Base-by-base conservation (phyloP, 2,113 vertebrate species). In the Lutjanus erythropterus region DNA sequence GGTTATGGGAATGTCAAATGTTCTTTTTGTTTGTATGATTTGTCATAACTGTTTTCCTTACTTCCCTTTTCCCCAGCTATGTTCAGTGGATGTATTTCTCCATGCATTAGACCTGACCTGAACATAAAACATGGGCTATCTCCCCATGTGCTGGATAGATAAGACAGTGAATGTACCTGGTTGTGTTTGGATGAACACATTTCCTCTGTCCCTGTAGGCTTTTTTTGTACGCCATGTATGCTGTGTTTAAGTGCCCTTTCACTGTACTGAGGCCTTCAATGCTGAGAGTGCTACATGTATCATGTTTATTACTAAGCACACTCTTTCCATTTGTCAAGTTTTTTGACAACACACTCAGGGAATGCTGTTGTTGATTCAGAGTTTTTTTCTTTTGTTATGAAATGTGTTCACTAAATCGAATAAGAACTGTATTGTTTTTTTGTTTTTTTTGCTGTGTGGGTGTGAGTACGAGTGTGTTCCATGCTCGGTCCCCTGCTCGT, bases 21-120 rank as follows among this genome's bases (percentile, higher is more conserved):
- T 81, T 78, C 60, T 85, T 92, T 89, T 81, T 78, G 68, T 91
- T 86, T 59, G 68, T 90, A 79, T 93, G 85, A 88, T 92, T 93
- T 85, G 46, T 91, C 92, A 89, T 91, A 90, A 94, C 92, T 85
- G 87, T 92, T 91, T n/a, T 93, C 90, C 91, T 93, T 89, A 86
- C 90, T 94, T 93, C 89, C 90, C 86, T 92, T n/a, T 78, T 82
- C 82, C 88, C 88, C 90, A 94, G 94, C 93, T 94, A 91, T 94
- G 93, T 95, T 94, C 90, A 94, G 89, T 93, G 90, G 88, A 91
- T 88, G 91, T 93, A 83, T 80, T 74, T 76, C 84, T 89, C 85
- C 90, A 89, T 82, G 81, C 88, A 84, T 91, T 88, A 88, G 84
- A 79, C 67, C 70, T 53, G 74, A 86, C 82, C 91, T 93, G 93